Evolutionary conservation across 1,140 invertebrate species (phyloP).

Genomic region (Caerostris darwini): DNA sequence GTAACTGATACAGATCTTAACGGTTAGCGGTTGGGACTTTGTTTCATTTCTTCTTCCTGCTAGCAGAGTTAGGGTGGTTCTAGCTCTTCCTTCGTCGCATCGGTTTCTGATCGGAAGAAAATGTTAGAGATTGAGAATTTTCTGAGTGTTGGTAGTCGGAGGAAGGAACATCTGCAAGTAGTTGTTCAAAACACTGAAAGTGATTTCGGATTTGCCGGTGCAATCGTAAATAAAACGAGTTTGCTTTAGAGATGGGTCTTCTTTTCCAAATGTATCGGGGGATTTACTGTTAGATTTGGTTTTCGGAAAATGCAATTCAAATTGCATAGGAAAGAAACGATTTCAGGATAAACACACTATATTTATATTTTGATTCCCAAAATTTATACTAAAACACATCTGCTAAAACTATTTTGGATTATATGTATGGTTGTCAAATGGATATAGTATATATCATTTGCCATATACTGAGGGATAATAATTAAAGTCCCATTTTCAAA

Average conservation of each 20-base stretch:
- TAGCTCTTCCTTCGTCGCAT: not conserved
- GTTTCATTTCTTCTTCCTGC: not conserved
- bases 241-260: not conserved
- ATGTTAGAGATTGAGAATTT: not conserved
- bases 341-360: no score
- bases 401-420: no score
- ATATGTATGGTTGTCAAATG: no score
- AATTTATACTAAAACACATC: no score
- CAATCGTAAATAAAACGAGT: not conserved
- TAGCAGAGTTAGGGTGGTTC: not conserved
- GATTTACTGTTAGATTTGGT: not conserved
- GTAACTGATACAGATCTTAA: conserved; percentile 58
- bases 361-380: no score
- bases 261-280: not conserved
- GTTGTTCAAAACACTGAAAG: not conserved
- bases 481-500: no score
- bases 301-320: not conserved
- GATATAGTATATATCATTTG: no score
- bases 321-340: not conserved
- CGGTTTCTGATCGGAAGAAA: conserved; percentile 33
- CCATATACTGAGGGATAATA: no score
- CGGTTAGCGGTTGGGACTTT: not conserved
- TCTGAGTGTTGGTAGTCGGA: no score
- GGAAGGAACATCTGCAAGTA: not conserved
- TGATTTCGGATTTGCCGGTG: not conserved